These are phyloP conservation scores for Lates calcarifer DNA, from an alignment of 2,113 vertebrate genomes.

Conservation along the genomic window DNA sequence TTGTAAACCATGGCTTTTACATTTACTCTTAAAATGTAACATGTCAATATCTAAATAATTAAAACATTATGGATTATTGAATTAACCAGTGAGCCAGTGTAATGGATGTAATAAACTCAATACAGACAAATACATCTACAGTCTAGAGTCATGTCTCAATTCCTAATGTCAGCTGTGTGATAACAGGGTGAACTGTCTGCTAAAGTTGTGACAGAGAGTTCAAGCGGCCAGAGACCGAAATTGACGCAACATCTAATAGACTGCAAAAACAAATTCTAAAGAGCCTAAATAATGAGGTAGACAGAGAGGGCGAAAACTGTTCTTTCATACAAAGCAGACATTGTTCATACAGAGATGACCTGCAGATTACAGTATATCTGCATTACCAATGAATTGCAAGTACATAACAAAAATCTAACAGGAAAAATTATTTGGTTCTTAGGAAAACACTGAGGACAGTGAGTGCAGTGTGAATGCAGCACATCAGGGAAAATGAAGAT, in stretches of 20 bases:
- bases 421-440: background rate
- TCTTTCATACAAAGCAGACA: conserved; percentile 10
- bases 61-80: conserved; percentile 38
- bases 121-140: conserved; percentile 39
- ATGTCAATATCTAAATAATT: conserved; percentile 7
- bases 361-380: conserved; percentile 6
- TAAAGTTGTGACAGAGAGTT: conserved; percentile 34
- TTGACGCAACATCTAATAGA: conserved; percentile 25
- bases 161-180: conserved; percentile 58
- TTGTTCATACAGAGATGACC: background rate
- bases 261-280: conserved; percentile 14
- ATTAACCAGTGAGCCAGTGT: conserved; percentile 35
- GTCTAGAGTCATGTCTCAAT: conserved; percentile 40
- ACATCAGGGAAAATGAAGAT: background rate
- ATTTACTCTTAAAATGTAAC: background rate
- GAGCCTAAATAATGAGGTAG: conserved; percentile 21
- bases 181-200: conserved; percentile 56
- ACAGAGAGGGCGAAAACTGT: background rate
- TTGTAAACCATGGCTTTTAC: conserved; percentile 18
- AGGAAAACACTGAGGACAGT: background rate
- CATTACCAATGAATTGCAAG: background rate
- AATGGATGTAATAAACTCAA: conserved; percentile 21
- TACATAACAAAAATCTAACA: background rate
- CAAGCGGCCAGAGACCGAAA: conserved; percentile 28
- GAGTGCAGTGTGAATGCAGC: background rate